Base-by-base conservation (phyloP, 2,888 invertebrate species). In the Drosophila neotestacea region DNA sequence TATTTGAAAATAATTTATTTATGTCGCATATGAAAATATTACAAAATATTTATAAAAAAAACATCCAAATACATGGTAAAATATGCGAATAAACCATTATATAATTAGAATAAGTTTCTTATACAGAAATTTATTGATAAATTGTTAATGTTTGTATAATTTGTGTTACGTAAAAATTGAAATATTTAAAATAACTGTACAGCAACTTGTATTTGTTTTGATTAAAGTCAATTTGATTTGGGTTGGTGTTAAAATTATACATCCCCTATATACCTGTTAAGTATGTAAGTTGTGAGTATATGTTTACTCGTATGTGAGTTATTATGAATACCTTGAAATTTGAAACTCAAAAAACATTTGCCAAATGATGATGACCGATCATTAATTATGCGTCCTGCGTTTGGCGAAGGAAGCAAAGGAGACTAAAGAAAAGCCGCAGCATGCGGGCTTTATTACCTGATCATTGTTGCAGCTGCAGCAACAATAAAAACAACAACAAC, bases 311-410 rank as follows among this genome's bases (percentile, higher is more conserved):
- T 39, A 32, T 41, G 46, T 47, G 10, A 48, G 16, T 16, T 30
- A 7, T 47, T 32, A 67, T 60, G 55, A 70, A 74, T 74, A 51
- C 39, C 56, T 36, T 51, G 48, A 46, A 55, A 74, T 72, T 66
- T 61, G 67, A 76, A 32, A 67, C 46, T 46, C 54, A 34, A 42
- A 65, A 67, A 59, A 54, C 70, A 54, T 69, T 68, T 64, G 74
- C 69, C 46, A 70, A 75, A 70, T 67, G 73, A 76, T 74, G 71
- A 79, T 67, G 65, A 54, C 56, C 67, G 44, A 61, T 62, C 77
- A 77, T 79, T 72, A 77, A 77, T 80, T 74, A 67, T 72, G 67
- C 67, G 32, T 32, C 9, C 9, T 32, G 32, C 39, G 30, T 32
- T 42, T 55, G n/a, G 42, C 9, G 16, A 22, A 5, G 11, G 16